Evolutionary conservation across 2,888 invertebrate genomes (phyloP), one percentile per base, ranked within the genome.

Genomic region (Morpho deidamia): DNA sequence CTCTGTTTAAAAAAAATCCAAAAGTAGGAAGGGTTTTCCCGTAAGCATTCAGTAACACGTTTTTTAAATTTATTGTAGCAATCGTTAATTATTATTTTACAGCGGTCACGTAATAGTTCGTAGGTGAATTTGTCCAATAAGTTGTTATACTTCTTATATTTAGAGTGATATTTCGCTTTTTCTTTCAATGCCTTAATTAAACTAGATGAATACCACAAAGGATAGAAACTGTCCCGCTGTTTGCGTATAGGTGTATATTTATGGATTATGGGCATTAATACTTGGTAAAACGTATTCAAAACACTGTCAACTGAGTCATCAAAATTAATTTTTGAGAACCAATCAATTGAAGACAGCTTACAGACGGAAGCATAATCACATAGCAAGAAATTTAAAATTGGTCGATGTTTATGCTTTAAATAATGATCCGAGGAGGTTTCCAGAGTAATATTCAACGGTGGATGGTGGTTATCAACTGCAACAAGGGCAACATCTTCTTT

Each of bases 121-220:
- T 14, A 42, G 9, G 33, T 32, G 14, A 51, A 8, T 44, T 33
- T 32, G 1, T 51, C 51, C 23, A 8, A 38, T 33, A 38, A 32
- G 37, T 51, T 39, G 9, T 44, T 10, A 39, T 44, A 51, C n/a
- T 37, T 44, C 44, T 51, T 51, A 23, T 34, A 32, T 51, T 11
- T 51, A 5, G 11, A 8, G 9, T 51, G 51, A 43, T 37, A 43
- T 38, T 51, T 51, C n/a, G 44, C 44, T 14, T 44, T 51, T 39
- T 51, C 51, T 32, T 39, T 51, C 7, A 44, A 38, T 8, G 51
- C 44, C 2, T 33, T 38, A 5, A 51, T 51, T 33, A 51, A 32
- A 12, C 38, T 34, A 11, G 39, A 35, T 14, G 44, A 39, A 33
- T 44, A 51, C 51, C 51, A 51, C 7, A 45, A 7, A 35, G 51